Base-by-base conservation (phyloP, 1,140 invertebrate genomes). In the Anastrepha ludens region DNA sequence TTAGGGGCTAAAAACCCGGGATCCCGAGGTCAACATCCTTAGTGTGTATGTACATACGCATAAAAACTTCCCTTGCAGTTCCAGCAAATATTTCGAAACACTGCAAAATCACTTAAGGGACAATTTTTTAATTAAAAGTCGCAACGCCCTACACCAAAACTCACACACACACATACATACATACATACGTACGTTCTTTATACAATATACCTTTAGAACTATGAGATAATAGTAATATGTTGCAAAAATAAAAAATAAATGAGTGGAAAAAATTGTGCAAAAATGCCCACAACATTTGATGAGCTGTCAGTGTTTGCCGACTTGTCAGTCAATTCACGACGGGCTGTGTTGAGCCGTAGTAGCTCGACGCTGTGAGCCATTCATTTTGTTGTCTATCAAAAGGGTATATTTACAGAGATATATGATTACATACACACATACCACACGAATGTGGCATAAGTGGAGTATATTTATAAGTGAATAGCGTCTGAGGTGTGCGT, bases 241-340 rank as follows among this genome's bases (percentile, higher is more conserved):
- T 29, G 29, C 29, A 81, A 81, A 55, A 81, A 81, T 13, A 78
- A n/a, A 50, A 41, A 55, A 50, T 6, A 81, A 29, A 55, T 17
- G 20, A 81, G 0, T 29, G 29, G 15, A 41, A 74, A 47, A 74
- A 74, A 47, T 74, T 0, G 39, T 41, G 13, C 39, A 70, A 70
- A 41, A 50, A 55, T 78, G n/a, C 70, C 8, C 44, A 58, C 74
- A 58, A 50, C n/a, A 81, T 55, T 55, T 81, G 74, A 81, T 81
- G 74, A 81, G 74, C 74, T 81, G 74, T 81, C 74, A 81, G 74
- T 81, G 74, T 50, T 81, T 81, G 74, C 74, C 74, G 47, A 81
- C 74, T 81, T 81, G 74, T 81, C 74, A 55, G 74, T 81, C 47
- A 81, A 74, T 74, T 74, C 70, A n/a, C 70, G 47, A 81, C 74